These are phyloP conservation scores for Pimephales promelas DNA, from an alignment of 2,113 vertebrate species.

Conservation along the genomic window DNA sequence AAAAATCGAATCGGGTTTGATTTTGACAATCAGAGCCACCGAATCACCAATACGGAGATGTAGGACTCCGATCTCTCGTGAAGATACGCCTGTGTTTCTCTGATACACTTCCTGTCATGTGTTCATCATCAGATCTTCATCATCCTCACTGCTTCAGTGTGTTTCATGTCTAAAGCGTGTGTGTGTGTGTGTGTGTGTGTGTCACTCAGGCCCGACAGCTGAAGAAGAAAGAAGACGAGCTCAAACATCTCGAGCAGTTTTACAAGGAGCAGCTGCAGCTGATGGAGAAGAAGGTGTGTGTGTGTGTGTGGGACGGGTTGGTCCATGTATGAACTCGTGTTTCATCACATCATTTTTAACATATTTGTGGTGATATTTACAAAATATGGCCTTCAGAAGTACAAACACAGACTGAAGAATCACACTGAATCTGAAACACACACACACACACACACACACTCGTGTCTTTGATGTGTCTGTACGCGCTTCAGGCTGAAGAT, in stretches of 20 bases:
- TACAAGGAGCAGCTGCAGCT: constrained; percentile 86
- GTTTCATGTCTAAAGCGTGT: no score
- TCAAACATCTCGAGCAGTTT: constrained; percentile 78
- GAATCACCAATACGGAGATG: no score
- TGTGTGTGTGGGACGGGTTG: constrained; percentile 65
- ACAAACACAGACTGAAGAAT: background rate
- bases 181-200: background rate
- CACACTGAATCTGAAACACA: background rate
- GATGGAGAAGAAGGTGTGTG: constrained; percentile 87
- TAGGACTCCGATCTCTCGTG: background rate
- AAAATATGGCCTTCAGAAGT: background rate
- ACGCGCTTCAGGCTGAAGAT: background rate
- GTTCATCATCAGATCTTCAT: background rate
- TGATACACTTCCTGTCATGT: constrained; percentile 31
- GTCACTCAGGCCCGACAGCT: constrained; percentile 79
- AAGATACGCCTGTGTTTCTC: background rate
- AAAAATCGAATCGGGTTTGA: no score
- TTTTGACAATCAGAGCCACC: no score
- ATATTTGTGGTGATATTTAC: background rate
- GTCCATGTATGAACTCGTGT: background rate
- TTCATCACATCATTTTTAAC: background rate
- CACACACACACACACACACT: no score
- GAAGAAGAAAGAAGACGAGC: constrained; percentile 81
- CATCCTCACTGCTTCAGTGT: background rate
- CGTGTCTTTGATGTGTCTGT: background rate